These are phyloP conservation scores for Pomatorhinus ruficollis DNA, from an alignment of 2,113 vertebrate species.

Conservation along the genomic window DNA sequence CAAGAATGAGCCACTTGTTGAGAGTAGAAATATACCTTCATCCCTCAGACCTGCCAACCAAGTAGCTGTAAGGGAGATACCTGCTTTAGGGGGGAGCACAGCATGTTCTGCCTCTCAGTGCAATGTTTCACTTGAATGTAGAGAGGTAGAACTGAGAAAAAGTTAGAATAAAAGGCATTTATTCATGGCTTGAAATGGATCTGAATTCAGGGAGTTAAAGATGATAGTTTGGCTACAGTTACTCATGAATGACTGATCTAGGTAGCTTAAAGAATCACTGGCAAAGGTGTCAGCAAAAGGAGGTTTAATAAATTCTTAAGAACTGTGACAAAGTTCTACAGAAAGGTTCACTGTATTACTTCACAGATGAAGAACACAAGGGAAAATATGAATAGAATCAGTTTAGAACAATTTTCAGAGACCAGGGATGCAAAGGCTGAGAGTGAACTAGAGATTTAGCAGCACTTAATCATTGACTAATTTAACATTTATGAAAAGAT, in stretches of 20 bases:
- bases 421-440: not conserved
- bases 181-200: not conserved
- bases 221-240: not conserved
- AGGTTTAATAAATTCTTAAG: not conserved
- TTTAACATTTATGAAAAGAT: not conserved
- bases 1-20: not conserved
- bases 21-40: not conserved
- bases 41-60: not conserved
- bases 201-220: not conserved
- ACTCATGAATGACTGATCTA: not conserved
- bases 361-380: not conserved
- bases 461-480: not conserved
- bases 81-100: not conserved
- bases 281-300: not conserved
- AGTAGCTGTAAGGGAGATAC: not conserved
- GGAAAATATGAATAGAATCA: not conserved
- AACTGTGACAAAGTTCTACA: rapidly evolving
- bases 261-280: not conserved
- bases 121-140: not conserved
- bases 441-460: not conserved
- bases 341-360: not conserved
- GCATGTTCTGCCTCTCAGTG: not conserved
- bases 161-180: not conserved
- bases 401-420: not conserved
- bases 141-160: not conserved